Evolutionary conservation across 2,888 invertebrate species (phyloP).

Genomic region (Tuberolachnus salignus): DNA sequence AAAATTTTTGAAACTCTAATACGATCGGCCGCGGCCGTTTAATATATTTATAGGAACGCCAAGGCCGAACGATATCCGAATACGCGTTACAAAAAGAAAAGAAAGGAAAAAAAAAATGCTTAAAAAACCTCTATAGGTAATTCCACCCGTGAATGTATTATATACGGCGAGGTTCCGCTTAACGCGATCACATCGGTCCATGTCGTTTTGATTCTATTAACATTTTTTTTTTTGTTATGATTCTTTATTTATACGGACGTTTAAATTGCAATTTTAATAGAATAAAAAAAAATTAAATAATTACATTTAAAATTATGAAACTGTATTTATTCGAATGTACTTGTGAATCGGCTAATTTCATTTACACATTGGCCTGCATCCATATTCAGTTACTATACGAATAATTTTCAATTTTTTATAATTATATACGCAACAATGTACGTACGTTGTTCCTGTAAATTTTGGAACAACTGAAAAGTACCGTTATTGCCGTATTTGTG

Average conservation of each 20-base stretch:
- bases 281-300: conserved; percentile 1
- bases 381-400: background rate
- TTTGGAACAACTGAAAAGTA: conserved; percentile 7
- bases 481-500: background rate
- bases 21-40: too few species aligned
- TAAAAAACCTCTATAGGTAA: too few species aligned
- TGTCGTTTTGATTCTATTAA: too few species aligned
- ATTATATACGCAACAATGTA: background rate
- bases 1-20: too few species aligned
- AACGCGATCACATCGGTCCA: conserved; percentile 15
- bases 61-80: too few species aligned
- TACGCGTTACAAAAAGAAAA: too few species aligned
- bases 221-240: background rate
- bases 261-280: background rate
- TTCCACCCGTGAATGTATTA: too few species aligned
- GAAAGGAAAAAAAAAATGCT: too few species aligned
- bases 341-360: background rate
- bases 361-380: background rate
- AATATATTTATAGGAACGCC: too few species aligned
- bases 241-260: background rate
- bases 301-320: too few species aligned
- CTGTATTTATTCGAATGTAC: background rate
- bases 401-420: too few species aligned
- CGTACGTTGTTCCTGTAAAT: background rate
- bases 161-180: too few species aligned